Evolutionary conservation across 2,888 invertebrate species (phyloP), one percentile per base, ranked within the genome.

Genomic region (Sarcophaga carnaria): DNA sequence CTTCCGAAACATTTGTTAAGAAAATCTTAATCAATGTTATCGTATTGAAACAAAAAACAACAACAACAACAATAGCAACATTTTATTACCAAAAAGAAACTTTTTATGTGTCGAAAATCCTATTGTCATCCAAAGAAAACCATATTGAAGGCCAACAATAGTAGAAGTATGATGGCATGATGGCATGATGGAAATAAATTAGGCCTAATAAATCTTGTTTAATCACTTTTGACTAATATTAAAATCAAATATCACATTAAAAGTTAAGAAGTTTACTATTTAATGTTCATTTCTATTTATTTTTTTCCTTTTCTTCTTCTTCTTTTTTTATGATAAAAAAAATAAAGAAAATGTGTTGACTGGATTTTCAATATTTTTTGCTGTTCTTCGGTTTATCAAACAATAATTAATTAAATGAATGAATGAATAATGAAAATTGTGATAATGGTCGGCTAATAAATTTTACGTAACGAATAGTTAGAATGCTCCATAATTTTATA

Each of bases 151-250:
- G 47, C 37, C 37, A 69, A 47, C 45, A 45, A 76, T 54, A 69
- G 60, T 37, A 6, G 1, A 37, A 37, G 37, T 37, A 27, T 27
- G 27, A 27, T 27, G 27, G 27, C 4, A 37, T 37, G 37, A 37
- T 37, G 63, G 64, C 25, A 67, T 25, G 47, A 72, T 49, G 62
- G 54, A 75, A 84, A 84, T 84, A 79, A 83, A 84, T 84, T 80
- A 59, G 69, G 70, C 80, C 60, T 75, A 75, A 84, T 80, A 80
- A 84, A 80, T 80, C 74, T 80, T 69, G 70, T 84, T 80, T 70
- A 84, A 76, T 84, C 75, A 84, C 75, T 79, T 80, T 37, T 84
- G 80, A 20, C 49, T 75, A 71, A 71, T 74, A 79, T 79, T 74
- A 77, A 63, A 83, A 79, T 69, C 79, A 63, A 72, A 83, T 74